Evolutionary conservation across 2,888 invertebrate species (phyloP).

Genomic region (Teleiodes luculella): DNA sequence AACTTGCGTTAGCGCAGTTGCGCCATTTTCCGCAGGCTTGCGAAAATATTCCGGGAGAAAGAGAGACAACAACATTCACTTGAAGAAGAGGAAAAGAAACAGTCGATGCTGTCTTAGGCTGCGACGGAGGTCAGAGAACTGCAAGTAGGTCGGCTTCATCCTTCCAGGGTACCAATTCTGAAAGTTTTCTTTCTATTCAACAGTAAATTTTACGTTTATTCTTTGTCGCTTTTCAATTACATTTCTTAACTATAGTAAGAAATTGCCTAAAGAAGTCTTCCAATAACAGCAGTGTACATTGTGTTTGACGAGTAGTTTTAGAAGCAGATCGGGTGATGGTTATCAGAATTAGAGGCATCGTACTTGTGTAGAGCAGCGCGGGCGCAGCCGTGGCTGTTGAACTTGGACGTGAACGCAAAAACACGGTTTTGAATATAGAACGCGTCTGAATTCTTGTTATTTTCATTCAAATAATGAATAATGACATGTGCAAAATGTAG

Average conservation of each 20-base stretch:
- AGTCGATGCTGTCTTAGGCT: slow-evolving; percentile 55
- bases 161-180: slow-evolving; percentile 41
- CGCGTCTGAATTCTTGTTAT: slow-evolving; percentile 35
- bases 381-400: slow-evolving; percentile 52
- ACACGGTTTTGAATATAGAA: slow-evolving; percentile 69
- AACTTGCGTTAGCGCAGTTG: slow-evolving; percentile 49
- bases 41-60: slow-evolving; percentile 76
- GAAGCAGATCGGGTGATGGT: not conserved
- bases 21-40: slow-evolving; percentile 70
- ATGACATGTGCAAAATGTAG: slow-evolving; percentile 29
- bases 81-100: slow-evolving; percentile 42
- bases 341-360: not conserved
- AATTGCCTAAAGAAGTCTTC: too few relatives aligned
- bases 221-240: not conserved
- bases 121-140: slow-evolving; percentile 75
- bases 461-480: slow-evolving; percentile 13
- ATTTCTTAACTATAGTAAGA: not conserved
- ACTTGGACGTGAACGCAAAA: slow-evolving; percentile 66
- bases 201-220: slow-evolving; percentile 23
- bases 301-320: not conserved
- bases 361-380: slow-evolving; percentile 42
- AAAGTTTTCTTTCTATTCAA: slow-evolving; percentile 28
- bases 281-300: not conserved
- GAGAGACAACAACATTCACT: slow-evolving; percentile 38
- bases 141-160: slow-evolving; percentile 73